A percentile compares a stretch with the other conserved stretches of the same genome.
phyloP scores from a whole-genome alignment of 2,797 vertebrate species.

The Borostomias antarcticus region DNA sequence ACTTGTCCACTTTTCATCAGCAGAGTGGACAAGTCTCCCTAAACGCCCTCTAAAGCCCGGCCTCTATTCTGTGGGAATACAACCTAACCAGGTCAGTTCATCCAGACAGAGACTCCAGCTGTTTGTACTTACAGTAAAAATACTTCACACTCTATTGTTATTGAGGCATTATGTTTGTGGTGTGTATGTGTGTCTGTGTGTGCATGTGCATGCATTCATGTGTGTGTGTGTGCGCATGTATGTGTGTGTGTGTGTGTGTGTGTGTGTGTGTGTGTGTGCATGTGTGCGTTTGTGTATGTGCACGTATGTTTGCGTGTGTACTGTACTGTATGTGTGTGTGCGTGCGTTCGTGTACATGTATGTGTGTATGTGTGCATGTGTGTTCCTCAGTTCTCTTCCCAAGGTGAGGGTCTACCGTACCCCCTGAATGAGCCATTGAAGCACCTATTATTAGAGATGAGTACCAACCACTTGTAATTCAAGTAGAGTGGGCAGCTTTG shows the following conservation, averaged over 20 bases:
- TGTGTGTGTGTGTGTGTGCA: not conserved
- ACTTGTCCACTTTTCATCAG: slow-evolving; percentile 2
- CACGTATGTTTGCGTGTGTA: not conserved
- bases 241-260: not conserved
- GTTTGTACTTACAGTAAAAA: slow-evolving; percentile 42
- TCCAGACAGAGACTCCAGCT: slow-evolving; percentile 11
- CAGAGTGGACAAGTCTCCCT: not conserved
- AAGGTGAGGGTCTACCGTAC: slow-evolving; percentile 11
- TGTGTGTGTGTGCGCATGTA: too few relatives aligned
- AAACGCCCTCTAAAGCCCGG: not conserved
- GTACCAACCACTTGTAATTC: slow-evolving; percentile 73
- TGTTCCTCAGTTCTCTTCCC: slow-evolving; percentile 5
- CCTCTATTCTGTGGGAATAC: slow-evolving; percentile 21
- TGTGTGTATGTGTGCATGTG: slow-evolving; percentile 16
- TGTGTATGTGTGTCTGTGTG: not conserved
- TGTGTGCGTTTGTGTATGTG: too few relatives aligned
- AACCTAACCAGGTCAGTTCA: slow-evolving; percentile 40
- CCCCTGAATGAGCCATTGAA: slow-evolving; percentile 70
- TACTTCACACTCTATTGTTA: slow-evolving; percentile 13
- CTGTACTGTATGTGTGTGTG: slow-evolving; percentile 1
- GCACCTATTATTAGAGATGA: slow-evolving; percentile 68
- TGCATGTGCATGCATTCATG: not conserved
- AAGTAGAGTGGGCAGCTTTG: slow-evolving; percentile 61
- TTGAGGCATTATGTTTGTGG: not conserved
- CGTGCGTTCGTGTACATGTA: not conserved